Conservation (phyloP, 2,888 invertebrate genomes). For the Drosophila testacea region DNA sequence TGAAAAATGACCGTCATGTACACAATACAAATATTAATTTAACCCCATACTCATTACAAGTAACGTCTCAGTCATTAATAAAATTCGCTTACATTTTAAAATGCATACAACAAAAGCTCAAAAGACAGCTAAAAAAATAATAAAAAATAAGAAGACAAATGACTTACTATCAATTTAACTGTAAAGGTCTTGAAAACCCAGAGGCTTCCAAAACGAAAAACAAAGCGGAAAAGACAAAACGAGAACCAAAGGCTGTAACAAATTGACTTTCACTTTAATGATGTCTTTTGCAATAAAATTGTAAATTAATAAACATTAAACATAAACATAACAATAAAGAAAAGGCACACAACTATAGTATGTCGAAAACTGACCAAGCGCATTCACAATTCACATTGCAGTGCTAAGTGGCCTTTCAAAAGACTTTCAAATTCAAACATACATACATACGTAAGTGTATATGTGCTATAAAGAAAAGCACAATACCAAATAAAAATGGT, state of each 20-base stretch:
- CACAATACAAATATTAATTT: constrained; percentile 57
- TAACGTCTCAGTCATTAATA: constrained; percentile 56
- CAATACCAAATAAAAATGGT: constrained; percentile 31
- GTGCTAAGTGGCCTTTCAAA: constrained; percentile 59
- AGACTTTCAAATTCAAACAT: constrained; percentile 67
- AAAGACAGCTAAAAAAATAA: constrained; percentile 9
- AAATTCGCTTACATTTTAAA: constrained; percentile 45
- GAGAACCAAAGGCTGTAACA: constrained; percentile 41
- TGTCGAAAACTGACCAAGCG: constrained; percentile 37
- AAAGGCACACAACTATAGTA: constrained; percentile 6
- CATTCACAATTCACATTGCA: constrained; percentile 52
- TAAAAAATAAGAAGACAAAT: constrained; percentile 56
- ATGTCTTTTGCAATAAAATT: constrained; percentile 66
- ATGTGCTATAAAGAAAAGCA: constrained; percentile 37
- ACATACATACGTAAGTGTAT: background rate
- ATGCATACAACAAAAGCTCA: constrained; percentile 36
- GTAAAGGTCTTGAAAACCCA: constrained; percentile 21
- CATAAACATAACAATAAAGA: constrained; percentile 33
- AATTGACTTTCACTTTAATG: constrained; percentile 77
- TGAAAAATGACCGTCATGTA: constrained; percentile 47
- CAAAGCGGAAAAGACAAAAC: constrained; percentile 33
- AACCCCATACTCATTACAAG: constrained; percentile 46
- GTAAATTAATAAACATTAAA: constrained; percentile 67
- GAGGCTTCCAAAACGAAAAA: constrained; percentile 20
- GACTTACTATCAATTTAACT: constrained; percentile 58